Base-by-base conservation (phyloP, 2,888 invertebrate species). In the Stegophylla sp. region DNA sequence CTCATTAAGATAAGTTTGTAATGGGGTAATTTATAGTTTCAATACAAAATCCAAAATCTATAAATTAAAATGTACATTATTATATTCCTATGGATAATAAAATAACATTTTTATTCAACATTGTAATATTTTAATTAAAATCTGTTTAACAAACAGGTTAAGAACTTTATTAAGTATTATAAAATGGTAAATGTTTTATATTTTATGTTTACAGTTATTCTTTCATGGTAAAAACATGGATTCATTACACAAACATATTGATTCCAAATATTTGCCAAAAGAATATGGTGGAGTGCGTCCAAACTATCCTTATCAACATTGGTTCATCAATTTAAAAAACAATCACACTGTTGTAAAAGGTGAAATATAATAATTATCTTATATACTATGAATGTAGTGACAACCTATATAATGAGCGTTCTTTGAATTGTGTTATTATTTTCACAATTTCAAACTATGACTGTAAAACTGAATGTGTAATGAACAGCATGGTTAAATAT, bases 151-250 rank as follows among this genome's bases (percentile, higher is more conserved):
- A n/a, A n/a, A n/a, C n/a, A n/a, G n/a, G n/a, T n/a, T n/a, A n/a
- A n/a, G n/a, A n/a, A n/a, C n/a, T n/a, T n/a, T n/a, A n/a, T n/a
- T n/a, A n/a, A n/a, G n/a, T n/a, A n/a, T n/a, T n/a, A n/a, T n/a
- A n/a, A n/a, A n/a, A n/a, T n/a, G n/a, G n/a, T n/a, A n/a, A 45
- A 66, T 15, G 15, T 15, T 2, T 26, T 43, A 13, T 26, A 48
- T 5, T 67, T 17, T 9, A 28, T 61, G 17, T 59, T 84, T 82
- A 15, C 84, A 88, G 85, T 89, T 91, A 82, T 89, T 87, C 86
- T 92, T 93, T 86, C 94, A 94, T 86, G 93, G 94, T 0, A 88
- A 89, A 71, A 90, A 94, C 85, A 88, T 91, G 88, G 88, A 89
- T 34, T 93, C 93, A 0, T 88, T 94, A 0, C 94, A 94, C 85